phyloP scores from a whole-genome alignment of 2,888 invertebrate genomes.

The Caenorhabditis imperialis region DNA sequence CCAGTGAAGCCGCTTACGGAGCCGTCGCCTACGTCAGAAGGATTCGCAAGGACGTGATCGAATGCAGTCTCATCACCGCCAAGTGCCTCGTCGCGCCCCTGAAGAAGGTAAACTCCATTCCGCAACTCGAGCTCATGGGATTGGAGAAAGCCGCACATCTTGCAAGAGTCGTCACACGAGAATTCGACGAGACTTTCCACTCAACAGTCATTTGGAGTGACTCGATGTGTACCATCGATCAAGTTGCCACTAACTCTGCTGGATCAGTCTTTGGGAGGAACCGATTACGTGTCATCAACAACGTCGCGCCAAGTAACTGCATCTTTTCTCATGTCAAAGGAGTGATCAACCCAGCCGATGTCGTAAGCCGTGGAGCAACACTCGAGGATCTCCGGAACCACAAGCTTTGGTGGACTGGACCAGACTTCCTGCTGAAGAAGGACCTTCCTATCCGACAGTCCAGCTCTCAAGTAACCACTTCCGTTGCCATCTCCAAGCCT shows the following conservation, averaged over 20 bases:
- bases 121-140: slow-evolving; percentile 17
- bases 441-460: slow-evolving; percentile 9
- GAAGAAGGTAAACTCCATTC: slow-evolving; percentile 2
- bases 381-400: slow-evolving; percentile 6
- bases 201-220: slow-evolving; percentile 26
- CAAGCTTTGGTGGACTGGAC: slow-evolving; percentile 24
- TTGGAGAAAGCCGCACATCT: not conserved
- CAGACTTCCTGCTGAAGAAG: not conserved
- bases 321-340: slow-evolving; percentile 22
- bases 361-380: slow-evolving; percentile 12
- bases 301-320: not conserved
- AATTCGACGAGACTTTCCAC: not conserved
- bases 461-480: not conserved
- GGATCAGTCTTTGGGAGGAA: not conserved
- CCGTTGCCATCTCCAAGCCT: not conserved
- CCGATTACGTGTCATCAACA: slow-evolving; percentile 1
- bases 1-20: slow-evolving; percentile 12
- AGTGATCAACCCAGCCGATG: slow-evolving; percentile 27
- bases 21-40: slow-evolving; percentile 20
- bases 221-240: slow-evolving; percentile 20
- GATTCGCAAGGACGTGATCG: slow-evolving; percentile 28
- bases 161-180: not conserved
- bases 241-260: not conserved
- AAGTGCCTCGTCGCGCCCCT: slow-evolving; percentile 38
- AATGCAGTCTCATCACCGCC: slow-evolving; percentile 53